Base-by-base conservation (phyloP, 2,888 invertebrate genomes). In the Erynnis tages region DNA sequence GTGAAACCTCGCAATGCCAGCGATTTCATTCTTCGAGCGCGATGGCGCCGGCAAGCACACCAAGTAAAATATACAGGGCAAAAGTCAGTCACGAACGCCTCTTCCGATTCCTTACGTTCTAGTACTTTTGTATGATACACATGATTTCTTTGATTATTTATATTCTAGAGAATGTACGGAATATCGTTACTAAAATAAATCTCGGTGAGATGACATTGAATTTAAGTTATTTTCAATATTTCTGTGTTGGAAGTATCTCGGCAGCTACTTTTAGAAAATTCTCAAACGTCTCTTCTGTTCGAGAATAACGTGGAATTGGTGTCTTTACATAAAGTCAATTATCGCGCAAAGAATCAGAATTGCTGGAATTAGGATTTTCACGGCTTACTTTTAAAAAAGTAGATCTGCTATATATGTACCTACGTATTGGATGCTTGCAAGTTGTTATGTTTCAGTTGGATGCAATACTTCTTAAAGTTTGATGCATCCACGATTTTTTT, bases 21-120 rank as follows among this genome's bases (percentile, higher is more conserved):
- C 67, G 66, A 71, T 76, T 78, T 76, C 56, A 73, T 69, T 73
- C 73, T 68, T 71, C 71, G 72, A 69, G 60, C 70, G 69, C 69
- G 65, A 66, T 67, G 77, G 74, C 73, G 78, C 79, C 73, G 68
- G 61, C 62, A 75, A 71, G 69, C 71, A 73, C 73, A 73, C 73
- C 62, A 64, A 57, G 75, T 82, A 76, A 85, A 82, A 83, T 84
- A 86, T 84, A 81, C 83, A 84, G 83, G 83, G 75, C 84, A 84
- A 82, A 81, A 82, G 85, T 85, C 84, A 86, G 85, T 83, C 85
- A 86, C 85, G 85, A 83, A 62, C 63, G 60, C 63, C 63, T 73
- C 69, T 69, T 76, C 67, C 71, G 63, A 71, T 66, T 71, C 62
- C 60, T 73, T 66, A 61, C 61, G 61, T 55, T 67, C 63, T 68